Evolutionary conservation across 1,140 invertebrate species (phyloP).

Genomic region (Radopholus similis): DNA sequence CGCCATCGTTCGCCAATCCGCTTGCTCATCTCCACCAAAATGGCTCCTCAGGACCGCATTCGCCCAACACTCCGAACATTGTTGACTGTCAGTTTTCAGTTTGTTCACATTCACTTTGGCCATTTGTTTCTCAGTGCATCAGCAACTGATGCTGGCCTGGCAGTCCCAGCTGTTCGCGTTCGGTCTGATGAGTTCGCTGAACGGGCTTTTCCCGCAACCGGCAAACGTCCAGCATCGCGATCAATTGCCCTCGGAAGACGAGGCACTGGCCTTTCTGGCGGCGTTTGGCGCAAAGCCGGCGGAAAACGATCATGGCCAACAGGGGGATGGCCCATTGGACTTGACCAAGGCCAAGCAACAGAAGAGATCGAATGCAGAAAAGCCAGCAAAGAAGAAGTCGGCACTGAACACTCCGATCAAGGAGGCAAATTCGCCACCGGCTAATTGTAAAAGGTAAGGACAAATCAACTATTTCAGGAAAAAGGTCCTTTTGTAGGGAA

Average conservation of each 20-base stretch:
- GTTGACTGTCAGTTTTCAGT: neutral
- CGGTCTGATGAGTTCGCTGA: slow-evolving; percentile 3
- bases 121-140: neutral
- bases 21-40: neutral
- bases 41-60: neutral
- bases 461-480: too few relatives aligned
- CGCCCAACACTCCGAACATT: neutral
- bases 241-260: slow-evolving; percentile 1
- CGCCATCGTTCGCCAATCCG: neutral
- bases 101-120: neutral
- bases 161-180: slow-evolving; percentile 6
- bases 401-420: too few relatives aligned
- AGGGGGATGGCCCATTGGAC: neutral
- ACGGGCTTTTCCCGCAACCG: neutral
- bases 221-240: neutral
- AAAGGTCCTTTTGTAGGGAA: too few relatives aligned
- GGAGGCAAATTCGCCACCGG: too few relatives aligned
- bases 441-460: too few relatives aligned
- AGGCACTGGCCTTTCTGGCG: neutral
- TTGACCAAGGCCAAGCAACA: neutral
- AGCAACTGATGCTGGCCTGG: neutral
- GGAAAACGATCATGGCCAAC: neutral
- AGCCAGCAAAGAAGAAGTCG: too few relatives aligned
- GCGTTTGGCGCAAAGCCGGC: neutral
- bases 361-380: too few relatives aligned